Base-by-base conservation (phyloP, 1,140 invertebrate genomes). In the Sesamia nonagrioides region DNA sequence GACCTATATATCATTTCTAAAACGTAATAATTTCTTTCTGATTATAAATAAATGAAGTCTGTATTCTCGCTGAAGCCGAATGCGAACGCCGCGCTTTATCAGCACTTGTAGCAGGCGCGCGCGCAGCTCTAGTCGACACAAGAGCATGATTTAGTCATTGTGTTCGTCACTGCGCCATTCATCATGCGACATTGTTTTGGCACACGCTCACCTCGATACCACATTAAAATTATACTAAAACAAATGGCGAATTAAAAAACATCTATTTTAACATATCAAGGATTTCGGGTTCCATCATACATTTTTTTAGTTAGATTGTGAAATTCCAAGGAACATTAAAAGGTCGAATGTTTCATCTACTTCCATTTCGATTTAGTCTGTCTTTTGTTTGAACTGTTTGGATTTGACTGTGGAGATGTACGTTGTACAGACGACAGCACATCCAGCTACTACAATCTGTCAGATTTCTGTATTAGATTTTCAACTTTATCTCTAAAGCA, bases 121-220 rank as follows among this genome's bases (percentile, higher is more conserved):
- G 54, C 54, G 54, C 54, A 56, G 5, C 27, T 52, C 45, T 71
- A 71, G 7, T 6, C 2, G 15, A 50, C 9, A 33, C 45, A 52
- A 3, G 27, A 27, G 27, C 37, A 33, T 35, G 42, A 52, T 52
- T 45, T 35, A 33, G 45, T 33, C 18, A 50, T 71, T 71, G 27
- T 52, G 35, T 40, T 33, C 33, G 17, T 84, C 56, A 82, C 54
- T 35, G 37, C 5, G 15, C 45, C 52, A 80, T 85, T 75, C 68
- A 81, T 85, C 78, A 83, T 80, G 66, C 54, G 77, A 80, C 77
- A 81, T 77, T 80, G 80, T 85, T 82, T 87, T 90, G 87, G 87
- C 88, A 89, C 82, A 72, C 74, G 56, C 60, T 48, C 50, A 84
- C 89, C 88, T 88, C 86, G 82, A 17, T 75, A 17, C 52, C 56